Evolutionary conservation across 2,888 invertebrate species (phyloP).

Genomic region (Drosophila antonietae): DNA sequence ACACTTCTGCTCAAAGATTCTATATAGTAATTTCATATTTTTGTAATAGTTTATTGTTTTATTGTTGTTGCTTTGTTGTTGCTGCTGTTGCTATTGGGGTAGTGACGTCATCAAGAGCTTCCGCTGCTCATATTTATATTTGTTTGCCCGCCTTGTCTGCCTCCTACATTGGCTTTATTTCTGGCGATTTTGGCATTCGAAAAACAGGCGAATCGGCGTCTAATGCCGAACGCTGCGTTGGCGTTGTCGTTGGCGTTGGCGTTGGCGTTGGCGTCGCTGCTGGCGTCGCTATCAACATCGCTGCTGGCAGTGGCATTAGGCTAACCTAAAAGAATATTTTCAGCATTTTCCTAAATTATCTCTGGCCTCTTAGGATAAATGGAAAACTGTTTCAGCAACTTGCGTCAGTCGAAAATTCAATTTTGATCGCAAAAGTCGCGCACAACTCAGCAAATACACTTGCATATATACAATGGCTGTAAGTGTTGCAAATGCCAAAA

Average conservation of each 20-base stretch:
- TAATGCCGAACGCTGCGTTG: conserved; percentile 27
- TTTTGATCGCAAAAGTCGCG: conserved; percentile 79
- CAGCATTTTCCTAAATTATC: conserved; percentile 63
- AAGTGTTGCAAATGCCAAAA: conserved; percentile 57
- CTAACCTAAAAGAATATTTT: conserved; percentile 70
- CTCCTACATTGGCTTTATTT: conserved; percentile 69
- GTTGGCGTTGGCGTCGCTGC: conserved; percentile 17
- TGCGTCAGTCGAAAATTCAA: conserved; percentile 82
- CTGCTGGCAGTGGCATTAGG: conserved; percentile 59
- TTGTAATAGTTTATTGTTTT: conserved; percentile 22
- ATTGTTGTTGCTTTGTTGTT: conserved; percentile 17
- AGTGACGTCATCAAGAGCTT: conserved; percentile 69
- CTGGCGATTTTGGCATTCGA: conserved; percentile 73
- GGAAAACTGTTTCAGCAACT: conserved; percentile 77
- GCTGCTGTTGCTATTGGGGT: not conserved
- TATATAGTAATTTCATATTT: conserved; percentile 36
- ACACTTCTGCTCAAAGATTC: conserved; percentile 64
- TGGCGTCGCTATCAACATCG: conserved; percentile 10
- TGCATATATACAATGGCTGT: conserved; percentile 75
- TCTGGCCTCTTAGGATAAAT: conserved; percentile 75
- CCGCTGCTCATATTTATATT: conserved; percentile 65
- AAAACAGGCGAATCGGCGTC: conserved; percentile 31
- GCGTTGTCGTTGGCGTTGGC: conserved; percentile 24
- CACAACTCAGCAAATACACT: conserved; percentile 34
- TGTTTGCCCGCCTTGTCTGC: conserved; percentile 41